Base-by-base conservation (phyloP, 1,140 invertebrate species). In the Akabosia matsudoensis region DNA sequence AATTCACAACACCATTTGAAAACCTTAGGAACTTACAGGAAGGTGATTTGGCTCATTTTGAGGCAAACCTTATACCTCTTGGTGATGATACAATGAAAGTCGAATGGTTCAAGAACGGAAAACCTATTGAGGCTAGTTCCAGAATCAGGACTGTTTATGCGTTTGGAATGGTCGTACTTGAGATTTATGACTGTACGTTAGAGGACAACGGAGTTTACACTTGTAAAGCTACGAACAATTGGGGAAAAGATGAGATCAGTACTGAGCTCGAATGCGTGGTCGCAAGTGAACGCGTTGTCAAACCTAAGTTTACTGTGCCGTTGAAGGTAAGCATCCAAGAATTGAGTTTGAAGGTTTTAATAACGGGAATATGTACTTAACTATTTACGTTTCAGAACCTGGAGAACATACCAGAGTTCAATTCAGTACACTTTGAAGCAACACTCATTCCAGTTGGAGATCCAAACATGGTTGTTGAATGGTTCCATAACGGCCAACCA, bases 61-160 rank as follows among this genome's bases (percentile, higher is more conserved):
- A 98, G 86, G 61, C 61, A 4, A 67, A 28, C 7, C 61, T 56
- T 34, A 45, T 72, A 37, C 96, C 96, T 14, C 91, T 95, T 71
- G 95, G 95, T 28, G 96, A 98, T 84, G 94, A 97, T 83, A 94
- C 91, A 31, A 98, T 98, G 96, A 90, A 92, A 31, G 94, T 99
- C 31, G 95, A 98, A 87, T 99, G 97, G 97, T 97, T 97, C 87
- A 97, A 93, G 82, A 96, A 99, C 84, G 93, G 92, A 37, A 91
- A 97, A 84, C 83, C 90, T 30, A 31, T 72, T 4, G 70, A 72
- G 22, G 70, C 70, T 2, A 22, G 33, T 1, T 92, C 95, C 84
- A 90, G 95, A 37, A 92, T 92, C 51, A 88, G 94, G 82, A 97
- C 94, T 33, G 94, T 96, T 28, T 93, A 97, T 83, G 95, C 95